Evolutionary conservation across 2,888 invertebrate genomes (phyloP), one percentile per base, ranked within the genome.

Genomic region (Erebia aethiops): DNA sequence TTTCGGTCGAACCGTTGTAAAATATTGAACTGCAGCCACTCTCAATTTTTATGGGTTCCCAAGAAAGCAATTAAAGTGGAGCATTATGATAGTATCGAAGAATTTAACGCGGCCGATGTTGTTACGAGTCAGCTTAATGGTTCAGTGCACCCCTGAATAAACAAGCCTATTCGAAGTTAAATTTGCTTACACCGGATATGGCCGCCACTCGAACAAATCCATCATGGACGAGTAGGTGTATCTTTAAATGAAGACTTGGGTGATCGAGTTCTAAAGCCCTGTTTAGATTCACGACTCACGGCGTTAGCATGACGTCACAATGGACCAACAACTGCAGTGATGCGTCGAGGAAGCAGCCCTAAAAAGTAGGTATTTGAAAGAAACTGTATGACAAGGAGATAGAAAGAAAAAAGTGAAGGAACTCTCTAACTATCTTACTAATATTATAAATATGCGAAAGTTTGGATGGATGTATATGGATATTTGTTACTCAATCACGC

Each of bases 91-190:
- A 84, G 91, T 88, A 91, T 92, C 87, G 88, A 86, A 89, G 88
- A 90, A 90, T 91, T 90, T 88, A 90, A 92, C 89, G 89, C 87
- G 87, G 88, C 88, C 86, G 87, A 84, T 82, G 87, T 84, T 83
- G 90, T 90, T 87, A 89, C 87, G 89, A 82, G 85, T 16, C 11
- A 54, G 54, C 87, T 90, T 89, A 91, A 90, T 92, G 88, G 92
- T 92, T 92, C 92, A 91, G 78, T 91, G 92, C 91, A 89, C 92
- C 91, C 90, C 91, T 90, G 89, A 89, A 90, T 92, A 92, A 92
- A 92, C 92, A 92, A 83, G 86, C 81, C 86, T 89, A 90, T 88
- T 88, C 80, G 84, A 79, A 89, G 91, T 91, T 91, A 90, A 92
- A 90, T 91, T 91, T 90, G 91, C 91, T 88, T 87, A 84, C 85